Conservation (phyloP, 2,888 invertebrate species). For the Zonitis immaculata region DNA sequence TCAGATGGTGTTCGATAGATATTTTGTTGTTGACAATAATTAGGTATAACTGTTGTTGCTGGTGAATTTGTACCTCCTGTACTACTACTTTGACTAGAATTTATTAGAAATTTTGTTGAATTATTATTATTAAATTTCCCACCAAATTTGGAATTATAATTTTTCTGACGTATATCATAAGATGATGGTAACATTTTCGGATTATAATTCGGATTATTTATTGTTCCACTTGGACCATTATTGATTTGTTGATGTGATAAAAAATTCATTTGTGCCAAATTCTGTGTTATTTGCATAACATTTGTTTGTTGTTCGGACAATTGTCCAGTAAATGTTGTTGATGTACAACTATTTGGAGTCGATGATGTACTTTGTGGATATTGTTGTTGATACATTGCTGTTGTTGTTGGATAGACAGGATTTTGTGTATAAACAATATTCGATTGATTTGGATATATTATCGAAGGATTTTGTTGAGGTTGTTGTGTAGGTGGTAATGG, state of each 20-base stretch:
- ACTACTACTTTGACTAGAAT: constrained; percentile 45
- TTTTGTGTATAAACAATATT: constrained; percentile 39
- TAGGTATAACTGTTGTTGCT: constrained; percentile 43
- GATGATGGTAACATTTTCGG: constrained; percentile 16
- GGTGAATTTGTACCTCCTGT: constrained; percentile 47
- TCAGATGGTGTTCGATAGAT: constrained; percentile 43
- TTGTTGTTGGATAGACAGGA: constrained; percentile 23
- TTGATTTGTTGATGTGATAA: not conserved
- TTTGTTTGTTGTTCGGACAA: constrained; percentile 15
- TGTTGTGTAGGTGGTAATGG: constrained; percentile 14
- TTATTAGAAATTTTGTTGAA: constrained; percentile 32
- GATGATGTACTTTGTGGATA: constrained; percentile 37
- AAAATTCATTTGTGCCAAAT: constrained; percentile 34
- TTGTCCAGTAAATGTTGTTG: constrained; percentile 24
- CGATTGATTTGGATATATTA: constrained; percentile 36
- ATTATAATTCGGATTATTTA: constrained; percentile 9
- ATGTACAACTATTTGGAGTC: constrained; percentile 36
- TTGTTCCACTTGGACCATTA: not conserved
- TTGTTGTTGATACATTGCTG: constrained; percentile 13
- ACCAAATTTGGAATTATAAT: constrained; percentile 26
- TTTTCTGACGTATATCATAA: constrained; percentile 24
- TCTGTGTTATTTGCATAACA: constrained; percentile 32
- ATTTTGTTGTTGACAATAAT: constrained; percentile 36
- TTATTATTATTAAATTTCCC: constrained; percentile 23
- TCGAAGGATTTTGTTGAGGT: constrained; percentile 17